Conservation (phyloP, 2,797 vertebrate species). For the Botia kubotai region DNA sequence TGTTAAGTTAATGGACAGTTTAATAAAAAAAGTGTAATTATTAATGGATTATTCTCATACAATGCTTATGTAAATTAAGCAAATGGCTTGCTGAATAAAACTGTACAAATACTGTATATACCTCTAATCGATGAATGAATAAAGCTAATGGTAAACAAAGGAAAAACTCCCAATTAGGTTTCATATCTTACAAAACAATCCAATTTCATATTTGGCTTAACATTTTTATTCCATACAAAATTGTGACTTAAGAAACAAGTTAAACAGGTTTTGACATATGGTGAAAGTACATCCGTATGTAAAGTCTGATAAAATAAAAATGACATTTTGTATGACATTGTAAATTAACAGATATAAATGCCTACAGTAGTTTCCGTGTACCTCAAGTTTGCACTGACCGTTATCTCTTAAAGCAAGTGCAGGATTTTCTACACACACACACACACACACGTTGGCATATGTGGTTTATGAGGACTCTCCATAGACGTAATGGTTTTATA, state of each 20-base stretch:
- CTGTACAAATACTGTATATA: too few relatives aligned
- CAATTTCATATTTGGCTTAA: constrained; percentile 32
- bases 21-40: constrained; percentile 31
- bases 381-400: constrained; percentile 14
- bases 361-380: constrained; percentile 10
- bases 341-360: constrained; percentile 38
- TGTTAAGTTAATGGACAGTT: too few relatives aligned
- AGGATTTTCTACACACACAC: constrained; percentile 17
- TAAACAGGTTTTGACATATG: constrained; percentile 26
- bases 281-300: constrained; percentile 28
- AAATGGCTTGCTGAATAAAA: neutral
- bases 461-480: too few relatives aligned
- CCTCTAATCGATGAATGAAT: neutral
- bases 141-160: neutral
- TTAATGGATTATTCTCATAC: too few relatives aligned
- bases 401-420: constrained; percentile 40
- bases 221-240: constrained; percentile 61
- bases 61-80: neutral
- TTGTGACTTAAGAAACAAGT: constrained; percentile 54
- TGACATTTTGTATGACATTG: constrained; percentile 19
- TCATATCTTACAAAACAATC: constrained; percentile 25
- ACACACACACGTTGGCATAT: neutral
- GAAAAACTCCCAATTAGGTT: neutral
- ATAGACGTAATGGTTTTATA: too few relatives aligned
- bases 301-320: constrained; percentile 15